These are phyloP conservation scores for Onychomys torridus DNA, from an alignment of 2,797 vertebrate genomes.

Conservation along the genomic window DNA sequence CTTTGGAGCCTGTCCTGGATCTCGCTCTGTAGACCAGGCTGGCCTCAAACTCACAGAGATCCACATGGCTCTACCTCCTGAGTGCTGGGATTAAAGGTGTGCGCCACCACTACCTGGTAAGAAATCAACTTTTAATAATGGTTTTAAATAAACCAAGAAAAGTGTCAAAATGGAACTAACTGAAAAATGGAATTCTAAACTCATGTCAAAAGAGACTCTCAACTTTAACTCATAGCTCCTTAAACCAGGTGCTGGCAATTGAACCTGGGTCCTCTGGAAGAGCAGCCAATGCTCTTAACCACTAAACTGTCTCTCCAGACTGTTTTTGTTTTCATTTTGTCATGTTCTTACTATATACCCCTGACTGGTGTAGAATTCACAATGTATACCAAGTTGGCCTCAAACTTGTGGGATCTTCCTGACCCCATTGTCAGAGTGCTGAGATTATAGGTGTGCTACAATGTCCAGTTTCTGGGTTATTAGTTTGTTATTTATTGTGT, in stretches of 20 bases:
- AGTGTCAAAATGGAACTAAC: conserved; percentile 24
- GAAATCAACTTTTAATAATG: neutral
- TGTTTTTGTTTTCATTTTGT: neutral
- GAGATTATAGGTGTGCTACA: neutral
- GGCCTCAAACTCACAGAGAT: too few species aligned
- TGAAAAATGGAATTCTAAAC: conserved; percentile 37
- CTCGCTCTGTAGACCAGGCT: too few species aligned
- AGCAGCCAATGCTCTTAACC: neutral
- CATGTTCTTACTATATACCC: neutral
- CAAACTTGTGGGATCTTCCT: neutral
- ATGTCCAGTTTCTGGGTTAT: neutral
- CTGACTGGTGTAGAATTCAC: neutral
- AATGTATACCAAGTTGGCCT: neutral
- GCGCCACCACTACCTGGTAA: too few species aligned
- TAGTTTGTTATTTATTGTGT: neutral
- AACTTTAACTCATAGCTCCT: neutral
- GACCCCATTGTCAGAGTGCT: neutral
- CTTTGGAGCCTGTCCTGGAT: too few species aligned
- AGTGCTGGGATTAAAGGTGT: too few species aligned
- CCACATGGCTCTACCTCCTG: too few species aligned
- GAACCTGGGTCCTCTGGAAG: neutral
- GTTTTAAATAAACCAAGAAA: conserved; percentile 53
- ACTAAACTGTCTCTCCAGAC: neutral
- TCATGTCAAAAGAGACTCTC: neutral
- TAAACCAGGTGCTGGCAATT: neutral